A percentile compares a stretch with the other conserved stretches of the same genome.
Conservation (phyloP, 2,797 vertebrate genomes). For the Propithecus perrieri region DNA sequence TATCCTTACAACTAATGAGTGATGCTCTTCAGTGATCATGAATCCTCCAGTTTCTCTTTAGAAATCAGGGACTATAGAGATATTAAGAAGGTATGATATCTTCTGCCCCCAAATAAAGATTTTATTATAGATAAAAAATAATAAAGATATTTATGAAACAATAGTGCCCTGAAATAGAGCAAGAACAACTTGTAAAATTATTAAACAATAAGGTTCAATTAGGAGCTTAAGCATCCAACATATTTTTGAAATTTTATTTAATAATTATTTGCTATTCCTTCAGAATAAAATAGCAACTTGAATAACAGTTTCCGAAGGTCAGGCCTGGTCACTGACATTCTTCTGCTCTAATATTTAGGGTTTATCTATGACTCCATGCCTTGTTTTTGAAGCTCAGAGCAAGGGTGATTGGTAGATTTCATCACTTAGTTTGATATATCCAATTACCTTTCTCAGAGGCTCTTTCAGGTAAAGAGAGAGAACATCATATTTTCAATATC, state of each 20-base stretch:
- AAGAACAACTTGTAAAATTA: background rate
- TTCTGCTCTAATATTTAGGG: background rate
- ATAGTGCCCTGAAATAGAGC: background rate
- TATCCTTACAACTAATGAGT: background rate
- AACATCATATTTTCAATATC: background rate
- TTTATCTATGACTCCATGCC: background rate
- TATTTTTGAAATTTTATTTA: conserved; percentile 19
- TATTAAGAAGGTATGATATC: background rate
- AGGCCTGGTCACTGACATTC: background rate
- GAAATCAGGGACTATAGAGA: background rate
- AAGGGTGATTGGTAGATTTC: background rate
- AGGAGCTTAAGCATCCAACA: background rate
- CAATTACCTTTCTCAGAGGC: background rate
- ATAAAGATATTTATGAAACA: conserved; percentile 13
- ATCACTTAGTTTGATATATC: background rate
- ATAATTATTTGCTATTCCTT: conserved; percentile 32
- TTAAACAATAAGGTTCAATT: background rate
- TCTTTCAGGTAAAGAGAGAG: background rate
- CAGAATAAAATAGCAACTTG: conserved; percentile 19
- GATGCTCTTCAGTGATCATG: conserved; percentile 8
- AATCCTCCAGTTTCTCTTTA: background rate
- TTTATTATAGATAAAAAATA: conserved; percentile 20
- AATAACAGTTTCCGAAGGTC: background rate
- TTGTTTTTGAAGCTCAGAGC: conserved; percentile 16
- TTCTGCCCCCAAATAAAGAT: background rate